phyloP scores from a whole-genome alignment of 2,113 vertebrate genomes.

The Merops nubicus region DNA sequence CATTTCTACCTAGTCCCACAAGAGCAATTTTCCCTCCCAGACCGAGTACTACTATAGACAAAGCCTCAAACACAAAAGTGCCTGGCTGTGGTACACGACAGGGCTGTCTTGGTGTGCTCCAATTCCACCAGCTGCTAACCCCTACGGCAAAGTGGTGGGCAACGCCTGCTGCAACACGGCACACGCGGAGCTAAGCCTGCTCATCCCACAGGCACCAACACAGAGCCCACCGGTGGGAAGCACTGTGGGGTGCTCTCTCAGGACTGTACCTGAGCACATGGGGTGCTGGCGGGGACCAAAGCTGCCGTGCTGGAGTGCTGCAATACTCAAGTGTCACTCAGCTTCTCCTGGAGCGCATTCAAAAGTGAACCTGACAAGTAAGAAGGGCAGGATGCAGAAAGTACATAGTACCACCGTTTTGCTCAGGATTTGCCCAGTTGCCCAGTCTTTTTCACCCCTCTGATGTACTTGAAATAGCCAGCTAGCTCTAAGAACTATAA shows the following conservation, averaged over 20 bases:
- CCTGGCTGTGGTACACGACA: not conserved
- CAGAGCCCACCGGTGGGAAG: not conserved
- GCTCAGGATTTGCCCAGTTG: not conserved
- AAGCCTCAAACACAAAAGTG: not conserved
- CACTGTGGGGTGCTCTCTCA: not conserved
- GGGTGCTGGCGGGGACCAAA: not conserved
- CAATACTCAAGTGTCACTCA: no score
- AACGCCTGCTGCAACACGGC: not conserved
- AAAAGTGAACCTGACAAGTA: not conserved
- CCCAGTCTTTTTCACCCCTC: not conserved
- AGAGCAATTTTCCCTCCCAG: not conserved
- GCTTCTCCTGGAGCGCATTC: not conserved
- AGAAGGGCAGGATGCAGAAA: not conserved
- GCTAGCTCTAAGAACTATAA: not conserved
- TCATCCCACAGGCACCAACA: not conserved
- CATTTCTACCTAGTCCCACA: not conserved
- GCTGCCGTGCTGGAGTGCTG: accelerated
- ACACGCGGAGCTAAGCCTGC: accelerated
- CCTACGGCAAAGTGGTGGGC: accelerated
- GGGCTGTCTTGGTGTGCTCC: accelerated
- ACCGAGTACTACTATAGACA: not conserved
- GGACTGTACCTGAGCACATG: not conserved
- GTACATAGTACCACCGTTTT: not conserved
- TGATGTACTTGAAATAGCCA: not conserved
- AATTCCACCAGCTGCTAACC: not conserved